phyloP scores from a whole-genome alignment of 2,797 vertebrate species.

The Capromys pilorides region DNA sequence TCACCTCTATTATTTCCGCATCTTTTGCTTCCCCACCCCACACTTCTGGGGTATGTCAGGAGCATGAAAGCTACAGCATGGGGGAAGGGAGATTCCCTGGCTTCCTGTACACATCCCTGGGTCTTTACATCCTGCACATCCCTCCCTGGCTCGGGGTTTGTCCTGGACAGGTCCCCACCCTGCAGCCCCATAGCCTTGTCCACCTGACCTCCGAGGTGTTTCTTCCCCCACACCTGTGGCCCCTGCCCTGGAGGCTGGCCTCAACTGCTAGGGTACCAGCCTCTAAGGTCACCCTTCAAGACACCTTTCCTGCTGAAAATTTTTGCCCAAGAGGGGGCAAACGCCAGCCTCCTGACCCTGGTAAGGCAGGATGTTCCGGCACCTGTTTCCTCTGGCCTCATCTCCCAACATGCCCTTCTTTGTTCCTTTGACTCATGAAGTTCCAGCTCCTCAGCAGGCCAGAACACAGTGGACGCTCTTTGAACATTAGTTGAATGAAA shows the following conservation, averaged over 20 bases:
- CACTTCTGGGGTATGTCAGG: not conserved
- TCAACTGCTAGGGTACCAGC: not conserved
- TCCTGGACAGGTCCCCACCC: not conserved
- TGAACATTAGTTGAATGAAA: not conserved
- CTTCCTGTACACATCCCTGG: not conserved
- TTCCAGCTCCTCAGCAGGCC: not conserved
- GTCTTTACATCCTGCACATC: not conserved
- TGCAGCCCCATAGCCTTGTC: not conserved
- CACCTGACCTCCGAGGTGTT: not conserved
- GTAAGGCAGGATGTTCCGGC: not conserved
- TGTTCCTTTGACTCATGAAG: not conserved
- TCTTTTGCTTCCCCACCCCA: not conserved
- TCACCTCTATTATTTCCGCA: not conserved
- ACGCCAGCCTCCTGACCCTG: not conserved
- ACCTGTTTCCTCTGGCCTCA: not conserved
- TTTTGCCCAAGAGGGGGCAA: not conserved
- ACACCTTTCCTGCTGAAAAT: not conserved
- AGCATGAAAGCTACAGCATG: not conserved
- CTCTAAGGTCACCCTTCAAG: not conserved
- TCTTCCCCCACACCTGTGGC: not conserved
- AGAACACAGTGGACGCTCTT: not conserved
- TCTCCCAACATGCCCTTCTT: not conserved
- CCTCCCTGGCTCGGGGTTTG: not conserved
- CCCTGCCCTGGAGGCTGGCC: not conserved
- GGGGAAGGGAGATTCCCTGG: not conserved